Percentiles rank a stretch among this genome's conserved stretches.
Evolutionary conservation across 2,888 invertebrate genomes (phyloP).

Genomic region (Drosophila merina): DNA sequence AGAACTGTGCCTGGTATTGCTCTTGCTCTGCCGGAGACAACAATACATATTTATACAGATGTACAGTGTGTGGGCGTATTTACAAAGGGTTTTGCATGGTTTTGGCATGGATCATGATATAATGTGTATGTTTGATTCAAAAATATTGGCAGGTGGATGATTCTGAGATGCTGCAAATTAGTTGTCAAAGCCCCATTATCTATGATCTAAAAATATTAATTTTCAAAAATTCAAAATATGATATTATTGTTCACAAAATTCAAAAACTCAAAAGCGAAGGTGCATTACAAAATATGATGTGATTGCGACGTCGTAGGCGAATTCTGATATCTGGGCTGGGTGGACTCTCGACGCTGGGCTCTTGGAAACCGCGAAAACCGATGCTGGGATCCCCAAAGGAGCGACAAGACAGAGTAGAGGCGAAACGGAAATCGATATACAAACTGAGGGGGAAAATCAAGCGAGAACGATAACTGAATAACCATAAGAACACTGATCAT

Average conservation of each 20-base stretch:
- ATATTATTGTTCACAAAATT: background rate
- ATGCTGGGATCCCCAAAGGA: conserved; percentile 16
- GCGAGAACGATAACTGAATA: conserved; percentile 28
- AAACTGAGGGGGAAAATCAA: conserved; percentile 20
- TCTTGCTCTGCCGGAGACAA: conserved; percentile 80
- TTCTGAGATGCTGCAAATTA: background rate
- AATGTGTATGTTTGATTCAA: background rate
- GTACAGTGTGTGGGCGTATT: conserved; percentile 27
- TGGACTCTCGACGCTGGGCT: conserved; percentile 40
- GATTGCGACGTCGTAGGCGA: conserved; percentile 41
- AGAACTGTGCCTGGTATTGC: conserved; percentile 81
- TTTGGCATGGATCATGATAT: conserved; percentile 3
- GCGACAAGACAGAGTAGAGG: conserved; percentile 32
- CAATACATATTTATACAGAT: conserved; percentile 60
- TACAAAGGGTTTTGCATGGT: conserved; percentile 16
- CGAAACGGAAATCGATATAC: conserved; percentile 27
- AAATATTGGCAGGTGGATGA: background rate
- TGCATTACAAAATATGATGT: conserved; percentile 10
- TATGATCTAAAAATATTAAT: background rate
- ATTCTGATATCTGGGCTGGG: conserved; percentile 8
- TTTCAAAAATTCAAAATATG: conserved; percentile 2
- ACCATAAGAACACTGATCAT: conserved; percentile 41
- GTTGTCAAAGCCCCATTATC: background rate
- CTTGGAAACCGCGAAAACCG: conserved; percentile 29
- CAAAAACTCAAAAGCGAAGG: conserved; percentile 18